Evolutionary conservation across 2,113 vertebrate genomes (phyloP).

Genomic region (Tinamus guttatus): DNA sequence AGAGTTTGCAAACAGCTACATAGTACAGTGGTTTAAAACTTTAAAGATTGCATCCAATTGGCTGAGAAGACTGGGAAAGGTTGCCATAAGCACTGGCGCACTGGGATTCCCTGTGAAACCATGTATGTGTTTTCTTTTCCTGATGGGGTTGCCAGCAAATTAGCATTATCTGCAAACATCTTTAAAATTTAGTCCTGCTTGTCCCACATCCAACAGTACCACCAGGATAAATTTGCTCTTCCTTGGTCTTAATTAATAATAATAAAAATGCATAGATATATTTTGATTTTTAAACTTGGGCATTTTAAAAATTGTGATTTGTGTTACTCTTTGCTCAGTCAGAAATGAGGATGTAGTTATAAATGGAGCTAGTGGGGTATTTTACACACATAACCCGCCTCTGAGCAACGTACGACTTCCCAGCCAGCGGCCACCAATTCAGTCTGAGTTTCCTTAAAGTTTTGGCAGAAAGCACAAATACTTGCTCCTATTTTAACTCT

Average conservation of each 20-base stretch:
- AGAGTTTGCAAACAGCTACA: not conserved
- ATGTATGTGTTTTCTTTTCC: not conserved
- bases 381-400: not conserved
- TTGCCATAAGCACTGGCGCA: rapidly evolving
- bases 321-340: not conserved
- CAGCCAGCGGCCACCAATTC: not conserved
- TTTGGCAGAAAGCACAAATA: not conserved
- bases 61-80: not conserved
- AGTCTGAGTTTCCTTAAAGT: not conserved
- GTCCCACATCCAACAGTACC: too few species aligned
- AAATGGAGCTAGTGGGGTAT: not conserved
- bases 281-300: not conserved
- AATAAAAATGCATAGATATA: not conserved
- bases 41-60: not conserved
- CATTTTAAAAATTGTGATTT: not conserved
- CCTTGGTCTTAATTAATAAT: too few species aligned
- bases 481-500: not conserved
- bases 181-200: not conserved
- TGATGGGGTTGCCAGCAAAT: too few species aligned
- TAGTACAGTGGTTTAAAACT: not conserved
- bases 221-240: too few species aligned
- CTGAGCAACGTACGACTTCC: not conserved
- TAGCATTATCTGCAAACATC: not conserved
- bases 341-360: not conserved
- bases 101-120: not conserved